These are phyloP conservation scores for Mormyrops boulengeri DNA, from an alignment of 2,797 vertebrate species.

Conservation along the genomic window DNA sequence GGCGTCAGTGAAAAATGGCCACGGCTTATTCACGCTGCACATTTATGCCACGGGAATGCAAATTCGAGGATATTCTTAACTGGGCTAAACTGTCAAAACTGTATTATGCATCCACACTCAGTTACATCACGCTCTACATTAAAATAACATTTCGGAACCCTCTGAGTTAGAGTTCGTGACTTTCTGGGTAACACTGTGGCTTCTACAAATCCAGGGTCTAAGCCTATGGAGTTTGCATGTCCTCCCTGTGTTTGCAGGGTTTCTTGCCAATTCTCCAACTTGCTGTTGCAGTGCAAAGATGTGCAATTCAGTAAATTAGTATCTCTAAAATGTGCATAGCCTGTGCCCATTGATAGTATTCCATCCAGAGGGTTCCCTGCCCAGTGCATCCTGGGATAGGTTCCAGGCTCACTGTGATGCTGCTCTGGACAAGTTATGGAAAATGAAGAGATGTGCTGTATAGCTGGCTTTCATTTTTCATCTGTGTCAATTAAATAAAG, in stretches of 20 bases:
- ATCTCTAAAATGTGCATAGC: neutral
- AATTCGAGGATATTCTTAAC: conserved; percentile 4
- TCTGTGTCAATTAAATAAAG: neutral
- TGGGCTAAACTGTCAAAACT: conserved; percentile 1
- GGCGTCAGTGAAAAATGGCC: neutral
- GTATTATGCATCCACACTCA: neutral
- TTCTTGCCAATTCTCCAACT: neutral
- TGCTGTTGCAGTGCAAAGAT: neutral
- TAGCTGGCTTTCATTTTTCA: neutral
- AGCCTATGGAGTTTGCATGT: neutral
- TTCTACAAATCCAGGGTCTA: neutral
- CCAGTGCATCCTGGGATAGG: neutral
- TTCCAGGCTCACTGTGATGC: neutral
- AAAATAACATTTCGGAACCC: neutral
- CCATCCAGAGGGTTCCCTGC: neutral
- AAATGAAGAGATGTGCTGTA: neutral
- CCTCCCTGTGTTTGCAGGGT: neutral
- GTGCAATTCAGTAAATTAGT: neutral
- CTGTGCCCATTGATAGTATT: neutral
- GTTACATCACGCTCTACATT: conserved; percentile 8
- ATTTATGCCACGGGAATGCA: neutral
- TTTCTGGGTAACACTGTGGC: neutral
- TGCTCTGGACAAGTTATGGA: neutral
- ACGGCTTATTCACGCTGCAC: neutral
- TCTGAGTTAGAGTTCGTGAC: neutral